phyloP scores from a whole-genome alignment of 64 coral and sea anemone genomes.

The Catalaphyllia jardinei region DNA sequence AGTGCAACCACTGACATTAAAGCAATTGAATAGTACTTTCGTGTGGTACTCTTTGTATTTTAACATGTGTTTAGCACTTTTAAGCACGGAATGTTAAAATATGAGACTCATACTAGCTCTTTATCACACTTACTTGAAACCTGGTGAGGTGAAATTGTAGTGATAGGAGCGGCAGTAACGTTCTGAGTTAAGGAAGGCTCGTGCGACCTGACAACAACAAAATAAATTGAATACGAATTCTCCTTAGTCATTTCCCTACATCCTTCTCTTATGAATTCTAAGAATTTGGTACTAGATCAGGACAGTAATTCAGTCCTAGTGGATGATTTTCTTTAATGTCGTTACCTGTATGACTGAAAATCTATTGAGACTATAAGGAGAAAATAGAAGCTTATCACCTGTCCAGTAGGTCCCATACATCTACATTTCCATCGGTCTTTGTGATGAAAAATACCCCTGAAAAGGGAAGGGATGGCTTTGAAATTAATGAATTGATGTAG shows the following conservation, averaged over 20 bases:
- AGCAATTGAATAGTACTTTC: background rate
- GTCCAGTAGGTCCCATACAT: conserved; percentile 96
- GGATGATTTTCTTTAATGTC: background rate
- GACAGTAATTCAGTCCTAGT: too few relatives aligned
- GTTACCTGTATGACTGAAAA: background rate
- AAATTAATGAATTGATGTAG: background rate
- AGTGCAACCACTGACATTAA: background rate
- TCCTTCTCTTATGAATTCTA: too few relatives aligned
- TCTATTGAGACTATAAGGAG: background rate
- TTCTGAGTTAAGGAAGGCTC: conserved; percentile 94
- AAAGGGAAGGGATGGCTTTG: background rate
- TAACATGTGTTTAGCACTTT: background rate
- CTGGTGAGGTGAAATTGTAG: conserved; percentile 87
- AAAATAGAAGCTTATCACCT: conserved; percentile 35
- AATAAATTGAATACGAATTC: background rate
- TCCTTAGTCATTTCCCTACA: too few relatives aligned
- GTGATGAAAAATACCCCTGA: conserved; percentile 97
- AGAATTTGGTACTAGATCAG: too few relatives aligned
- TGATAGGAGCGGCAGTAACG: conserved; percentile 88
- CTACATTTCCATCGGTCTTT: conserved; percentile 89
- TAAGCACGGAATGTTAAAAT: too few relatives aligned
- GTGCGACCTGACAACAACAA: conserved; percentile 71
- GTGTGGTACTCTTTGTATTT: background rate
- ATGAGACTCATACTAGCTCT: too few relatives aligned
- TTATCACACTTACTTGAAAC: conserved; percentile 78